A percentile compares a stretch with the other conserved stretches of the same genome.
phyloP scores from a whole-genome alignment of 2,113 vertebrate genomes.

The Ammospiza nelsoni region DNA sequence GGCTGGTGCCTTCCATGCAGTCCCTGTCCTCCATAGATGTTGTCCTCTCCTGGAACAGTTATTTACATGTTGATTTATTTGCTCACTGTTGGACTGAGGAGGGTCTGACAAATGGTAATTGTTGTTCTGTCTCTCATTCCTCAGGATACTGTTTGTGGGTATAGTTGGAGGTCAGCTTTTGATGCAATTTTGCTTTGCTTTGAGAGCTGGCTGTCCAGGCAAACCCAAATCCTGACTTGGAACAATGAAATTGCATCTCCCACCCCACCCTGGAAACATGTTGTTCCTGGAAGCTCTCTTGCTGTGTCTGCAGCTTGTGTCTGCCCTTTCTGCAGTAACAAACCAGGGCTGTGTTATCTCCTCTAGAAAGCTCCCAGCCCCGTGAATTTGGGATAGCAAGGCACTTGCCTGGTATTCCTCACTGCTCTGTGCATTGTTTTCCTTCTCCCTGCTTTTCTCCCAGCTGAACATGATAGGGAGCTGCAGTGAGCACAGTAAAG shows the following conservation, averaged over 20 bases:
- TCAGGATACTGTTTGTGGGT: background rate
- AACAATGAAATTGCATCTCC: background rate
- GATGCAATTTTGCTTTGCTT: background rate
- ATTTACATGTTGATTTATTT: background rate
- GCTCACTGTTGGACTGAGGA: background rate
- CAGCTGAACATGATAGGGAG: background rate
- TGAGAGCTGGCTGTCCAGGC: background rate
- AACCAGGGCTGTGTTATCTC: background rate
- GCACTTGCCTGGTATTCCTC: background rate
- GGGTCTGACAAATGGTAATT: background rate
- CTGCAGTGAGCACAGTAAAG: background rate
- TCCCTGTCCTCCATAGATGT: background rate
- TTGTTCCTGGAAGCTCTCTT: background rate
- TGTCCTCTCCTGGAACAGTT: background rate
- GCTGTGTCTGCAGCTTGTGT: background rate
- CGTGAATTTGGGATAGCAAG: background rate
- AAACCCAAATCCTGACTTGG: background rate
- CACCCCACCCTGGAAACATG: background rate
- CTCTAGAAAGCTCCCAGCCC: background rate
- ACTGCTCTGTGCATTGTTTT: background rate
- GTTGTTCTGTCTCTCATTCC: background rate
- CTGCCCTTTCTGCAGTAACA: background rate
- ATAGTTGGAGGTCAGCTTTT: background rate
- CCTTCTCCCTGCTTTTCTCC: background rate
- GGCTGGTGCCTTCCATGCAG: background rate